Base-by-base conservation (phyloP, 2,888 invertebrate species). In the Chrysotoxum bicinctum region DNA sequence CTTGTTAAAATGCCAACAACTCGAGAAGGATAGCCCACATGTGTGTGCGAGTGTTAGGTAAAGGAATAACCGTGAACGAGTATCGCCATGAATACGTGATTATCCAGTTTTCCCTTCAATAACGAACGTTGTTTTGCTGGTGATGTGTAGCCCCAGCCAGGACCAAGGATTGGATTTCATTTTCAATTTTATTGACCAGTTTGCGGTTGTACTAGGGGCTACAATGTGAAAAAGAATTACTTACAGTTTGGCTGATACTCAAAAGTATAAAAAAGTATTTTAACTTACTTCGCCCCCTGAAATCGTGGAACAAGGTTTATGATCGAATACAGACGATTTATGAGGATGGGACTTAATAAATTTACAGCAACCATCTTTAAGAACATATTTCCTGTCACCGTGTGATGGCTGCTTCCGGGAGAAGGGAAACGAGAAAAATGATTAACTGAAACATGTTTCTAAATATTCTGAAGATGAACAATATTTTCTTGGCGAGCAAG, bases 1-100 rank as follows among this genome's bases (percentile, higher is more conserved):
- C 85, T 85, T 85, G 85, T 85, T 85, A 85, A 85, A 85, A 81
- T 85, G 85, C 85, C 85, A 85, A 85, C 85, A 85, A 77, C 77
- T 85, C 81, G 72, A 73, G 76, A 80, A 80, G 69, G 84, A 76
- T 26, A 48, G 40, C 35, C 54, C 72, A 43, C 81, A 72, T 50
- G 14, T 14, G 23, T 75, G 70, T 80, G n/a, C n/a, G 70, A 66
- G 58, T 50, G 58, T 50, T 66, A 56, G 79, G 56, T 52, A 43
- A 35, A 40, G 37, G 60, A 68, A 60, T 54, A 43, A 76, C 77
- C 40, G 70, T 72, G 66, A 50, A 72, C 50, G 50, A 37, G 64
- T 72, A 54, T 81, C 76, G 85, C 64, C 69, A 85, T 85, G 85
- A 85, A 85, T 85, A 85, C 85, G 58, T 85, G 85, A 85, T 85